Base-by-base conservation (phyloP, 2,797 vertebrate species). In the Triplophysa yarkandensis region DNA sequence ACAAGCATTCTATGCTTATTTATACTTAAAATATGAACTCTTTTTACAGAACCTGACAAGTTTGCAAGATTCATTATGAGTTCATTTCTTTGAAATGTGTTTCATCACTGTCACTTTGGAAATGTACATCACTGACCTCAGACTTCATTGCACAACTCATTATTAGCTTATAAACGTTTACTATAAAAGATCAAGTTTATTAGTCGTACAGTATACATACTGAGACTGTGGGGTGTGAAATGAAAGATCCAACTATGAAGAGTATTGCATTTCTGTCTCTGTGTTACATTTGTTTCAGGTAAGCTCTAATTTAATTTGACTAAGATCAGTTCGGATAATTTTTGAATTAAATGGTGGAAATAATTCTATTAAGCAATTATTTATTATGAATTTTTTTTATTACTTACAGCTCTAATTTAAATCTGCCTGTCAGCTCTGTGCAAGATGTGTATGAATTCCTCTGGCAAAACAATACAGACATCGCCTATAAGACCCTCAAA, bases 401-500 rank as follows among this genome's bases (percentile, higher is more conserved):
- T 82, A 76, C 57, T 54, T 78, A 36, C 43, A 54, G 41, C 64
- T n/a, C n/a, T n/a, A n/a, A n/a, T n/a, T n/a, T n/a, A n/a, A n/a
- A n/a, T n/a, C 17, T 54, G 32, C 21, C 68, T 23, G 57, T 2
- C 16, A 13, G 62, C n/a, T 50, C 65, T 28, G 62, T 28, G 39
- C 30, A 68, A 6, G 76, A 80, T 34, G 54, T 76, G 25, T 84
- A 84, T 16, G 77, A 81, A 21, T 2, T 64, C 43, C 77, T 82
- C 6, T 84, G 81, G 83, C 8, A 30, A 6, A 39, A 10, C 0
- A 84, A 72, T 46, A 10, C 23, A 16, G 61, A 81, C 68, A 67
- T 79, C 4, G 83, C 74, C 11, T 27, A 10, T 9, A 21, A 44
- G 6, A 82, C 77, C 2, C 19, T 78, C 11, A 1, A 9, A 0